phyloP scores from a whole-genome alignment of 2,797 vertebrate species.

The Dryobates pubescens region DNA sequence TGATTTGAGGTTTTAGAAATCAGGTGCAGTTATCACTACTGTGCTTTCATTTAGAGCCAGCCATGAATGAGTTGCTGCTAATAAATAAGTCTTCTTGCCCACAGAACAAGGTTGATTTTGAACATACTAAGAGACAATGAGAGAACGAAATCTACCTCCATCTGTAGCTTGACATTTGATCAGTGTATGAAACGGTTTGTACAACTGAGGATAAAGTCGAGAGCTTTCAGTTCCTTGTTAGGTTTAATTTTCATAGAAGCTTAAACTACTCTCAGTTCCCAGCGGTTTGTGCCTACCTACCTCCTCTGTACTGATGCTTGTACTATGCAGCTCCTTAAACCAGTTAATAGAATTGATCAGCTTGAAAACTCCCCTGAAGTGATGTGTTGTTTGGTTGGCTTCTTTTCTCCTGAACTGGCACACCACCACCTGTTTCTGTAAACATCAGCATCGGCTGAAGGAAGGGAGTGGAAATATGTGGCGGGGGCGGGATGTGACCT shows the following conservation, averaged over 20 bases:
- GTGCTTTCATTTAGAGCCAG: neutral
- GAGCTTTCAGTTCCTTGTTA: constrained; percentile 3
- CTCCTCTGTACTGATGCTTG: neutral
- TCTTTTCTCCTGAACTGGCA: neutral
- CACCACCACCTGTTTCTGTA: constrained; percentile 39
- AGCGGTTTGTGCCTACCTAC: neutral
- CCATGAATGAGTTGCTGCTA: neutral
- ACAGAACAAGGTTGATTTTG: neutral
- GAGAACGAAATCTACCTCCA: neutral
- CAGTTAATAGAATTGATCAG: neutral
- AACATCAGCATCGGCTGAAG: constrained; percentile 5
- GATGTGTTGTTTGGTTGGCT: neutral
- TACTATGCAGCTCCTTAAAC: neutral
- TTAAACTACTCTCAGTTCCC: constrained; percentile 28
- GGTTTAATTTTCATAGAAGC: neutral
- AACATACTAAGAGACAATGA: neutral
- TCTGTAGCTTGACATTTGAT: neutral
- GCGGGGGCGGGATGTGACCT: constrained; percentile 64
- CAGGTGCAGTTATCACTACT: neutral
- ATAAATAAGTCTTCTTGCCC: neutral
- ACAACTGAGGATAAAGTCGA: neutral
- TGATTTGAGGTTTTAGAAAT: neutral
- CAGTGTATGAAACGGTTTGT: neutral
- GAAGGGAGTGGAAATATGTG: constrained; percentile 50
- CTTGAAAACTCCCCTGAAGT: neutral